These are phyloP conservation scores for Diadegma fenestrale DNA, from an alignment of 2,888 invertebrate species.

Conservation along the genomic window DNA sequence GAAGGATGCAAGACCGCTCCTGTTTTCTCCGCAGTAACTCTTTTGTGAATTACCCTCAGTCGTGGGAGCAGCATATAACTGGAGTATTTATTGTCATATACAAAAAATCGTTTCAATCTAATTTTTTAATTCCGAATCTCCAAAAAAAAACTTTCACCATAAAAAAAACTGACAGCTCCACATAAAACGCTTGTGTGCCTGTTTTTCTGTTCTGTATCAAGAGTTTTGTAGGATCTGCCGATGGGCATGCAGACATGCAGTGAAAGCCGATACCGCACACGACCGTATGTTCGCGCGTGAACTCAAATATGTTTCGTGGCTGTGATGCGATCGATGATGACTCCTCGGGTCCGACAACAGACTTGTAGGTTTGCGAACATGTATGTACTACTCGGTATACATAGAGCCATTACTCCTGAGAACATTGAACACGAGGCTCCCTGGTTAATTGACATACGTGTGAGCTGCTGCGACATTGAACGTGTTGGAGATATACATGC, in stretches of 20 bases:
- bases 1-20: conserved; percentile 65
- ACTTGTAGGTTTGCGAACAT: conserved; percentile 51
- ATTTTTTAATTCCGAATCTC: not conserved
- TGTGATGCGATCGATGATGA: conserved; percentile 55
- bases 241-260: conserved; percentile 71
- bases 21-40: conserved; percentile 62
- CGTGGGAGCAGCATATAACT: conserved; percentile 24
- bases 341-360: conserved; percentile 55
- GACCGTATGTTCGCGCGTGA: conserved; percentile 72
- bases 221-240: conserved; percentile 52
- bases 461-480: not conserved
- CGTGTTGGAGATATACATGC: not conserved
- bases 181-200: not conserved
- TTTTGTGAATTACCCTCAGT: conserved; percentile 34
- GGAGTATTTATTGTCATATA: conserved; percentile 20
- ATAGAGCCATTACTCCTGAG: conserved; percentile 25
- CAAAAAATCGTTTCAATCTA: not conserved
- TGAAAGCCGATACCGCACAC: conserved; percentile 74
- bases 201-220: conserved; percentile 10
- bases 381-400: conserved; percentile 10
- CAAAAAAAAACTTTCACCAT: not conserved
- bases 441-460: conserved; percentile 34
- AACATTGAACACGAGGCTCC: conserved; percentile 28
- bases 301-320: conserved; percentile 67
- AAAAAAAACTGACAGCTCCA: conserved; percentile 1